Evolutionary conservation across 2,113 vertebrate species (phyloP), one percentile per base, ranked within the genome.

Genomic region (Phoxinus phoxinus): DNA sequence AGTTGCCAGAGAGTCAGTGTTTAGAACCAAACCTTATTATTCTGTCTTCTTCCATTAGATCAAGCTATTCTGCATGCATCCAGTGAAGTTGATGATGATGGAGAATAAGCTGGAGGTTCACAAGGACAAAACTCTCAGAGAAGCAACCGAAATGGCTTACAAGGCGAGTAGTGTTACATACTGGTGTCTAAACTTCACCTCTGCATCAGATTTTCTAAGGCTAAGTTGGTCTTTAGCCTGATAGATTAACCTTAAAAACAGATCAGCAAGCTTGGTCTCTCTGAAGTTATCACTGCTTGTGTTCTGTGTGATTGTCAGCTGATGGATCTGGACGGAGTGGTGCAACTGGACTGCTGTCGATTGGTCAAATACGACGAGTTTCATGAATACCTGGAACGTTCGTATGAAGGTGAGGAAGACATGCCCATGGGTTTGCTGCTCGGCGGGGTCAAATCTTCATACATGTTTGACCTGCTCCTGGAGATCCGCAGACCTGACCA

Each of bases 361-460:
- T 94, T 99, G 88, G 97, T 99, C 84, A 99, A 99, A 85, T 99
- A 99, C 0, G 98, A 99, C 37, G 98, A 99, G 93, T 99, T 99
- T 89, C 98, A 99, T 0, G 98, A 99, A 94, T 99, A 99, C 91
- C 93, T 99, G 88, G 98, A 99, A 85, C 94, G 96, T 71, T 99
- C 98, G 0, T 99, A 99, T 0, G 98, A 99, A 92, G 97, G 96
- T 6, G 97, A 99, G 81, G 96, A 97, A 91, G 97, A 98, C 85
- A 98, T 97, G 1, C 96, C 96, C 0, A 98, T 99, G 97, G 98
- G 98, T 41, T 92, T 97, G 84, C 94, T 99, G 17, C 95, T 99
- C 3, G 97, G 98, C 81, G 98, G 98, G 27, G 96, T 99, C 84
- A 99, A 99, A 89, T 99, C 98, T 86, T 99, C 98, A 0, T 99